phyloP scores from a whole-genome alignment of 35 echinoderm and acorn worm species.

The Apostichopus parvimensis region DNA sequence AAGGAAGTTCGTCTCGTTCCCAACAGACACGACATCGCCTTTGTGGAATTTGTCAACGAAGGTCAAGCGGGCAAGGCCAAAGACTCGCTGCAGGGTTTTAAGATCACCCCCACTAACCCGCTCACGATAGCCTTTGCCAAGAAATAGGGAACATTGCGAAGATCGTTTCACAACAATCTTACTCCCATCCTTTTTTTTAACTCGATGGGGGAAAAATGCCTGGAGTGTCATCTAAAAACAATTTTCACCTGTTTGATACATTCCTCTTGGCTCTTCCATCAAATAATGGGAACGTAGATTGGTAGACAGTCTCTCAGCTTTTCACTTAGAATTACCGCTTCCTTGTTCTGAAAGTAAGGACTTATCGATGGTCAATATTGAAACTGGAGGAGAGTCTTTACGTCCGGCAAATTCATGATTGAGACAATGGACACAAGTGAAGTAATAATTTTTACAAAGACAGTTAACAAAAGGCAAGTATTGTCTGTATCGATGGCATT shows the following conservation, averaged over 20 bases:
- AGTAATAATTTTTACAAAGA: neutral
- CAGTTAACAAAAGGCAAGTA: conserved; percentile 17
- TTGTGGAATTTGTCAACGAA: conserved; percentile 95
- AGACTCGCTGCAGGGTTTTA: conserved; percentile 92
- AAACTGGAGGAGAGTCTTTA: too few species aligned
- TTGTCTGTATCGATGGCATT: conserved; percentile 31
- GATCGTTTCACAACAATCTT: neutral
- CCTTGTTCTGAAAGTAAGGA: too few species aligned
- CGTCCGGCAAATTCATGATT: too few species aligned
- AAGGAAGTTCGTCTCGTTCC: conserved; percentile 97
- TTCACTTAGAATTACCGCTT: too few species aligned
- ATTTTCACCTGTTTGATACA: too few species aligned
- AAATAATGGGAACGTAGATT: too few species aligned
- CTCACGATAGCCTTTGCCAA: conserved; percentile 97
- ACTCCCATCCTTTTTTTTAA: neutral
- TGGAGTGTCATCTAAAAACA: neutral
- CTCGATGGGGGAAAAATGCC: neutral
- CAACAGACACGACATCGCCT: conserved; percentile 93
- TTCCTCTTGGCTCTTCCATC: too few species aligned
- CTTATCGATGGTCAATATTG: too few species aligned
- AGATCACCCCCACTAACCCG: conserved; percentile 91
- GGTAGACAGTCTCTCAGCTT: too few species aligned
- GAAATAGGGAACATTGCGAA: conserved; percentile 55
- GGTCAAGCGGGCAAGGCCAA: conserved; percentile 77
- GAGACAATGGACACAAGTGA: too few species aligned